Base-by-base conservation (phyloP, 1,140 invertebrate species). In the Drosophila mayri region DNA sequence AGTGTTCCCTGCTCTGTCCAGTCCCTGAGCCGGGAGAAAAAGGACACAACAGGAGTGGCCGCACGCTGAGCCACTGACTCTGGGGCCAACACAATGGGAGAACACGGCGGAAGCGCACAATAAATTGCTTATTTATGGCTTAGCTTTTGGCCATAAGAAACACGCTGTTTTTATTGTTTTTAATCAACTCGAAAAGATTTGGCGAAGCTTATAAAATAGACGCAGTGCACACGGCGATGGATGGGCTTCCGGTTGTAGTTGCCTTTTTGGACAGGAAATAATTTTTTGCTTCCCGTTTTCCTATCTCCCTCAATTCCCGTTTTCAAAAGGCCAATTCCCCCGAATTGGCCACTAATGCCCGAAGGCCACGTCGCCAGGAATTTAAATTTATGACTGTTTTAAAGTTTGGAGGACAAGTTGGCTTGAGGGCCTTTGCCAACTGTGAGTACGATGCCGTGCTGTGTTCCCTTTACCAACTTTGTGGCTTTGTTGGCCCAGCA, bases 41-140 rank as follows among this genome's bases (percentile, higher is more conserved):
- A 66, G 71, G 73, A 65, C 55, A 57, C 52, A 57, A 35, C 68
- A 37, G 43, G 41, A 70, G 71, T 64, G 65, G 55, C 79, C 67
- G 76, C 76, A 76, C 74, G 76, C 79, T 82, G 80, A 60, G 74
- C 74, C 75, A 77, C 77, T 74, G 77, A 79, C 68, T 80, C 67
- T 22, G 50, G 58, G 62, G 41, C 57, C 49, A 38, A 63, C 61
- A 88, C 84, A 90, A 90, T 88, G 80, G 85, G 65, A 84, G 70
- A 76, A 88, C 86, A 85, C 78, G 85, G 81, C 85, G 85, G 85
- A 90, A 90, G 81, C 86, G 85, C 81, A 90, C 85, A 90, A 90
- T 90, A 90, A 90, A 90, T 90, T 90, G 85, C 86, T 90, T 90
- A 90, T 90, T 90, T 90, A 90, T 90, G 78, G 85, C 86, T 85